These are phyloP conservation scores for Trachymyrmex cornetzi DNA, from an alignment of 1,140 invertebrate genomes.

Conservation along the genomic window DNA sequence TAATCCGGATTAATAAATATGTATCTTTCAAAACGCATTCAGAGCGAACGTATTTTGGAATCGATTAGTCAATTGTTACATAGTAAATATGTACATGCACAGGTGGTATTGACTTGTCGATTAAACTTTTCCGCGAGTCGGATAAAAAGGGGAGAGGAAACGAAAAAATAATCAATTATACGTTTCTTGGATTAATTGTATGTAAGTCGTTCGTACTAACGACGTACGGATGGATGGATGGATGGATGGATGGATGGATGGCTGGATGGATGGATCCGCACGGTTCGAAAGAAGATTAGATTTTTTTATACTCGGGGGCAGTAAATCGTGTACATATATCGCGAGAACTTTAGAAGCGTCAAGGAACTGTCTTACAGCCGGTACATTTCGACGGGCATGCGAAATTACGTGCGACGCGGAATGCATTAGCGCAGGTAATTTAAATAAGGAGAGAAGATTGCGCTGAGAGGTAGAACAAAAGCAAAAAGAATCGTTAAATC, in stretches of 20 bases:
- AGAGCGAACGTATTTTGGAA: conserved; percentile 12
- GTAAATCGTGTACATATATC: neutral
- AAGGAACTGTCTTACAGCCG: conserved; percentile 2
- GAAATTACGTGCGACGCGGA: conserved; percentile 77
- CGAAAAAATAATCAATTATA: neutral
- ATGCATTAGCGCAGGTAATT: conserved; percentile 66
- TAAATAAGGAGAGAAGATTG: conserved; percentile 65
- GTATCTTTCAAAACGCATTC: neutral
- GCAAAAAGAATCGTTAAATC: conserved; percentile 79
- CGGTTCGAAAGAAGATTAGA: neutral
- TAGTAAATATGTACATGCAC: neutral
- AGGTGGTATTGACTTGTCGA: neutral
- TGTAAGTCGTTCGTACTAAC: neutral
- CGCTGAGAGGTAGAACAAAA: conserved; percentile 77
- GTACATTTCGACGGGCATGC: conserved; percentile 75
- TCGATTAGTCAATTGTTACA: conserved; percentile 21
- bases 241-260: neutral
- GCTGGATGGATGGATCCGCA: neutral
- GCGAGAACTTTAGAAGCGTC: neutral
- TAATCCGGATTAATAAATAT: conserved; percentile 14
- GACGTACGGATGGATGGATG: neutral
- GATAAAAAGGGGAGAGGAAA: neutral
- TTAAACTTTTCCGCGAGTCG: neutral
- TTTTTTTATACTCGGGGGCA: conserved; percentile 15
- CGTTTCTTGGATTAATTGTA: neutral